Percentiles rank a stretch among this genome's conserved stretches.
phyloP scores from a whole-genome alignment of 2,888 invertebrate genomes.

The Hirudinaria manillensis region DNA sequence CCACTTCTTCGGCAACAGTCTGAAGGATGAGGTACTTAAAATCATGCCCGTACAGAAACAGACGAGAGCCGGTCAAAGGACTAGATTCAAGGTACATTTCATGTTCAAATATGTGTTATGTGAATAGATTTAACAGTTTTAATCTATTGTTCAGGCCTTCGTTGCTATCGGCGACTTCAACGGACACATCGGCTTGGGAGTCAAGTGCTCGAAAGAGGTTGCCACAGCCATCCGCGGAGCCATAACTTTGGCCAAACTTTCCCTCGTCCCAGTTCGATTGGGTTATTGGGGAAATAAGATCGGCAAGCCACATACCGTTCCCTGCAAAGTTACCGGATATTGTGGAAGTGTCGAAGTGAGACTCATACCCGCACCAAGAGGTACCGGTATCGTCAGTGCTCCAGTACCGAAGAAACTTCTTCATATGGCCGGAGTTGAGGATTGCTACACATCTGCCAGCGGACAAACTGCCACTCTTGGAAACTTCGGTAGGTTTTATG shows the following conservation, averaged over 20 bases:
- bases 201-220: constrained; percentile 99
- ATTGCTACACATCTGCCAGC: constrained; percentile 96
- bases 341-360: constrained; percentile 97
- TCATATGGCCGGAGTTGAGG: constrained; percentile 98
- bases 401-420: constrained; percentile 97
- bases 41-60: constrained; percentile 99
- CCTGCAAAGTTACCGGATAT: constrained; percentile 98
- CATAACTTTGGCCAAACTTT: constrained; percentile 93
- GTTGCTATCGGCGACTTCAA: constrained; percentile 94
- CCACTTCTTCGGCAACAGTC: constrained; percentile 80
- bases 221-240: constrained; percentile 98
- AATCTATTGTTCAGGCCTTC: constrained; percentile 52
- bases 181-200: constrained; percentile 96
- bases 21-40: constrained; percentile 97
- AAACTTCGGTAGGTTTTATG: constrained; percentile 68
- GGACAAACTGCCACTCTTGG: constrained; percentile 97
- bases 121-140: too few relatives aligned
- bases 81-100: constrained; percentile 73
- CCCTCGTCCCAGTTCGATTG: constrained; percentile 92
- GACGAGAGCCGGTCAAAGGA: constrained; percentile 97
- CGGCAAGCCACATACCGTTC: constrained; percentile 97
- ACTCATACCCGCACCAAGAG: constrained; percentile 96
- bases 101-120: too few relatives aligned
- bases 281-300: constrained; percentile 99
- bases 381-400: constrained; percentile 98